These are phyloP conservation scores for Heteromurus nitidus DNA, from an alignment of 2,888 invertebrate species.

Conservation along the genomic window DNA sequence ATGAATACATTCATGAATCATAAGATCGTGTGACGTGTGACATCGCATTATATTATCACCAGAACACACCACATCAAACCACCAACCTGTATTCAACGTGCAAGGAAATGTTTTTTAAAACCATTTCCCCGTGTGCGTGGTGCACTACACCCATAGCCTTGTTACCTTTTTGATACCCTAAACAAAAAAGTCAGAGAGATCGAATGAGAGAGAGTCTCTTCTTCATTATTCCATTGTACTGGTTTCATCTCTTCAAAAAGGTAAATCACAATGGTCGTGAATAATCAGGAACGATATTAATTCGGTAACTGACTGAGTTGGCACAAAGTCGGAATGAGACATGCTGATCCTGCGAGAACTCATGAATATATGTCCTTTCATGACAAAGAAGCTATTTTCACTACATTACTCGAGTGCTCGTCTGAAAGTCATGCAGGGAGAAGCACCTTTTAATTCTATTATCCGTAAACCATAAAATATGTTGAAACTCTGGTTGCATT, in stretches of 20 bases:
- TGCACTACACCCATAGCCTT: no score
- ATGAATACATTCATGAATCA: slow-evolving; percentile 62
- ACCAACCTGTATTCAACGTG: no score
- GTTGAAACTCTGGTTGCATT: neutral
- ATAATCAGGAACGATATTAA: slow-evolving; percentile 21
- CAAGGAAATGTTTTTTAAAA: no score
- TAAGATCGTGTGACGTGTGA: slow-evolving; percentile 62
- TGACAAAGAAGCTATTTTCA: no score
- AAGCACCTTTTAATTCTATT: neutral
- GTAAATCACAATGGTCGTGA: slow-evolving; percentile 22
- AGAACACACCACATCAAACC: no score
- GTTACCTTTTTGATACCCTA: no score
- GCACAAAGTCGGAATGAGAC: neutral
- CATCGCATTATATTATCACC: slow-evolving; percentile 52
- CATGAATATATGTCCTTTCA: no score
- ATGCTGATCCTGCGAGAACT: no score
- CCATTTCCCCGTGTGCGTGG: no score
- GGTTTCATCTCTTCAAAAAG: slow-evolving; percentile 8
- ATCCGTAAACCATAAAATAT: neutral
- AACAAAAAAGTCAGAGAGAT: no score
- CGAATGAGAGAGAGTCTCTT: slow-evolving; percentile 22
- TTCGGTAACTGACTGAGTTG: neutral
- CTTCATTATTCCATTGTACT: no score
- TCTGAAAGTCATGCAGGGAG: neutral
- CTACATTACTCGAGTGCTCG: no score